Evolutionary conservation across 53 echinoderm and acorn worm genomes (phyloP).

Genomic region (Patiria pectinifera): DNA sequence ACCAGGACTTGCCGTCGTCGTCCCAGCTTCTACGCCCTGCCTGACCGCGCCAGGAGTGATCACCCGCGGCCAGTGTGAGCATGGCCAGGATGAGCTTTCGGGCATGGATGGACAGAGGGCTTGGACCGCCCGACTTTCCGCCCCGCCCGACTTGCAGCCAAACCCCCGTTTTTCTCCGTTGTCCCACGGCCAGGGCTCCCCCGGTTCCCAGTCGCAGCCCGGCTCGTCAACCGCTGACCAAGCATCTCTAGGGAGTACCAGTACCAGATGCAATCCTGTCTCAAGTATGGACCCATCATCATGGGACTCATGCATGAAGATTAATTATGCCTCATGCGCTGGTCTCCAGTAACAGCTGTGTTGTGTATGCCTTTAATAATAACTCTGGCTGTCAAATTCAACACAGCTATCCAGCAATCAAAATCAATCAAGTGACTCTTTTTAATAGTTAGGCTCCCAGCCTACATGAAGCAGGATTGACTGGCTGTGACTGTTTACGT

Average conservation of each 20-base stretch:
- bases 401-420: too few species aligned
- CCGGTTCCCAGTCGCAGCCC: neutral
- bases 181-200: slow-evolving; percentile 13
- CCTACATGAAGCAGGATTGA: too few species aligned
- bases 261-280: slow-evolving; percentile 56
- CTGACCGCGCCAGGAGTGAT: slow-evolving; percentile 18
- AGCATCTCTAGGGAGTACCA: slow-evolving; percentile 2
- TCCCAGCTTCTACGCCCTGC: neutral
- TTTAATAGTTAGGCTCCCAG: too few species aligned
- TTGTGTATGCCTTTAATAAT: too few species aligned
- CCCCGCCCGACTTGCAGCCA: slow-evolving; percentile 7
- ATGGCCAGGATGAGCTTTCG: slow-evolving; percentile 3
- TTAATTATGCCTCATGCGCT: slow-evolving; percentile 6
- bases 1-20: neutral
- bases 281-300: slow-evolving; percentile 15
- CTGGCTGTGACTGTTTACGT: too few species aligned
- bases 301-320: slow-evolving; percentile 43
- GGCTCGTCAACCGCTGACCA: neutral
- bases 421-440: too few species aligned
- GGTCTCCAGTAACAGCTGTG: slow-evolving; percentile 7
- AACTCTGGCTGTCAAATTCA: too few species aligned
- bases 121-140: slow-evolving; percentile 2
- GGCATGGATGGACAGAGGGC: neutral
- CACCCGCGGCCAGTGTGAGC: slow-evolving; percentile 28
- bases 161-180: neutral